These are phyloP conservation scores for Bombus consobrinus DNA, from an alignment of 1,140 invertebrate species.

Conservation along the genomic window DNA sequence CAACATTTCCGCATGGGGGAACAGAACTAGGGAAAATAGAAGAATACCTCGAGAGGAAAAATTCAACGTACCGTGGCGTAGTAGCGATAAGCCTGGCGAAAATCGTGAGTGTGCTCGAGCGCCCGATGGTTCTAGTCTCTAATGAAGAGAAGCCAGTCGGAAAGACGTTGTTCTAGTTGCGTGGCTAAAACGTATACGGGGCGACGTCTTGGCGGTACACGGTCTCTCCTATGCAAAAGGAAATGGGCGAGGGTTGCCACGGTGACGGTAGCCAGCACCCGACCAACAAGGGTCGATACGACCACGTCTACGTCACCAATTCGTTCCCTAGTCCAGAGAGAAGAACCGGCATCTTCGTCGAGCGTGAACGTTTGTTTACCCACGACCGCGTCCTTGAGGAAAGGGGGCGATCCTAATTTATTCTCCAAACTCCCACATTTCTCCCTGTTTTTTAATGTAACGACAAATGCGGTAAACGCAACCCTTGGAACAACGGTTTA, in stretches of 20 bases:
- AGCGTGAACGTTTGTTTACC: constrained; percentile 9
- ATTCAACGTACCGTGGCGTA: constrained; percentile 3
- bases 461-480: neutral
- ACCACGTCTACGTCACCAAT: constrained; percentile 67
- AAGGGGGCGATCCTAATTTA: neutral
- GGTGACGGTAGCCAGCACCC: constrained; percentile 66
- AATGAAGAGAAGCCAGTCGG: constrained; percentile 44
- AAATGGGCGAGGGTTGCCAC: constrained; percentile 70
- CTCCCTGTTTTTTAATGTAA: neutral
- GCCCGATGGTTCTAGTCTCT: constrained; percentile 34
- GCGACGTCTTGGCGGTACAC: constrained; percentile 26
- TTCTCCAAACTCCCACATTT: neutral
- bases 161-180: neutral
- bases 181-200: constrained; percentile 19
- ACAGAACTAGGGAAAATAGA: too few species aligned
- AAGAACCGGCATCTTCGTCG: neutral
- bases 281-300: constrained; percentile 68
- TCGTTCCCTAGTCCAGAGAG: constrained; percentile 38
- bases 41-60: neutral
- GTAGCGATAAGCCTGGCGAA: constrained; percentile 13
- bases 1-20: neutral
- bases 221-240: constrained; percentile 64
- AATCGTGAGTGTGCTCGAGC: constrained; percentile 34
- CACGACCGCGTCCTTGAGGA: neutral
- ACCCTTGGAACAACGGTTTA: neutral